Base-by-base conservation (phyloP, 2,888 invertebrate species). In the Aspidiotus rigidus region DNA sequence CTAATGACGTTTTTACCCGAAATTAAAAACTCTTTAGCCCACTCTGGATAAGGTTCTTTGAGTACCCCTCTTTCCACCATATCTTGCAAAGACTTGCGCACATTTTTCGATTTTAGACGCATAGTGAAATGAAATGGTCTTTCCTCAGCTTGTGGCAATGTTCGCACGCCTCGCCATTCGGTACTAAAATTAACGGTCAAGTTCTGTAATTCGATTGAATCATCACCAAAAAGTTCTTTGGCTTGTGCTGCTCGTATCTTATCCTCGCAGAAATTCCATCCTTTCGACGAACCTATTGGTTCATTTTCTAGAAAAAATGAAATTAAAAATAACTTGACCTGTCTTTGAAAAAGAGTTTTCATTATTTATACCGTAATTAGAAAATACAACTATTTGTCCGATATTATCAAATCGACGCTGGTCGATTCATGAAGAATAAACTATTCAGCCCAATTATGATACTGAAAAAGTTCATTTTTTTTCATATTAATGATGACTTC, bases 1-100 rank as follows among this genome's bases (percentile, higher is more conserved):
- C 56, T 66, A 15, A 66, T 57, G 9, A 66, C 66, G 56, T 66
- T 66, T 59, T 66, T 66, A 7, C 66, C 66, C 0, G 66, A 66
- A 10, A 41, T 66, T 40, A 66, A 28, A 66, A 66, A 66, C 56
- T 66, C 66, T 59, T 66, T 66, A 5, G 55, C 57, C 66, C 66
- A 66, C 1, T 7, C 57, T n/a, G 66, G 66, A 57, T 66, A 66
- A 1, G 66, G 66, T 3, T 15, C 28, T 7, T 10, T 16, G 1
- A 66, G 41, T 17, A 66, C 16, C 9, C 66, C 66, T 41, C 39
- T 17, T 59, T n/a, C 42, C 16, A 66, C 55, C 42, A 66, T 41
- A n/a, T 57, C 59, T 16, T 66, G 57, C 8, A 66, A 40, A 13
- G 66, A 40, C 13, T 56, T 11, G 41, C 44, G 66, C 28, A 66